These are phyloP conservation scores for Lasioglossum pauxillum DNA, from an alignment of 2,888 invertebrate genomes.

Conservation along the genomic window DNA sequence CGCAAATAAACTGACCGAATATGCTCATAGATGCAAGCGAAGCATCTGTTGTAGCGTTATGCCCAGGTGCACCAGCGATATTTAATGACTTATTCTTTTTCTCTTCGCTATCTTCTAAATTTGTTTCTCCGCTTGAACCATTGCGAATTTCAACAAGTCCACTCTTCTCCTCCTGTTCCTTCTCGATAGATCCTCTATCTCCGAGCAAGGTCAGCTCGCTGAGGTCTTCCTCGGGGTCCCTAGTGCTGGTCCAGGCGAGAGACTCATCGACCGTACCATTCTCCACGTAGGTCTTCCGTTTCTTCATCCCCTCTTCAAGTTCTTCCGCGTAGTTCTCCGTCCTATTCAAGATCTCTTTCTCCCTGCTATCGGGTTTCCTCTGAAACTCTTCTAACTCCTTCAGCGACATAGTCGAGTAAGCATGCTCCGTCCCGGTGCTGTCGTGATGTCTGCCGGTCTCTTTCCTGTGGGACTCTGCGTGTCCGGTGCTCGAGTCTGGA, in stretches of 20 bases:
- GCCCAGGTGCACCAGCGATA: background rate
- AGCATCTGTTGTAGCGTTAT: constrained; percentile 42
- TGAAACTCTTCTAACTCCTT: constrained; percentile 30
- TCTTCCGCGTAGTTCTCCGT: constrained; percentile 53
- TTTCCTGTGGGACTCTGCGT: constrained; percentile 20
- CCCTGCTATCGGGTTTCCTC: constrained; percentile 11
- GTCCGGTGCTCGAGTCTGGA: constrained; percentile 52
- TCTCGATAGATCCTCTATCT: constrained; percentile 25
- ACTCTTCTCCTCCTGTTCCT: constrained; percentile 30
- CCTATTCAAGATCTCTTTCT: constrained; percentile 33
- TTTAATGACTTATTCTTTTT: constrained; percentile 39
- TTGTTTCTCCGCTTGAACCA: constrained; percentile 21
- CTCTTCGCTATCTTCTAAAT: constrained; percentile 39
- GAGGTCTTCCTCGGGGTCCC: constrained; percentile 53
- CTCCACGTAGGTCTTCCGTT: constrained; percentile 48
- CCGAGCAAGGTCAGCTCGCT: constrained; percentile 40
- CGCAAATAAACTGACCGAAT: constrained; percentile 56
- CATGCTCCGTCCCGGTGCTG: constrained; percentile 29
- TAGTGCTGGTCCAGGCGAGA: constrained; percentile 27
- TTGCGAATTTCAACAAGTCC: constrained; percentile 36
- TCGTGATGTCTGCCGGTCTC: constrained; percentile 14
- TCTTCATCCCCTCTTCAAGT: constrained; percentile 59
- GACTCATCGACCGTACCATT: constrained; percentile 55
- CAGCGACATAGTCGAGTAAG: constrained; percentile 33
- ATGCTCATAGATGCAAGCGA: constrained; percentile 39